Evolutionary conservation across 2,888 invertebrate species (phyloP).

Genomic region (Patella ulyssiponensis): DNA sequence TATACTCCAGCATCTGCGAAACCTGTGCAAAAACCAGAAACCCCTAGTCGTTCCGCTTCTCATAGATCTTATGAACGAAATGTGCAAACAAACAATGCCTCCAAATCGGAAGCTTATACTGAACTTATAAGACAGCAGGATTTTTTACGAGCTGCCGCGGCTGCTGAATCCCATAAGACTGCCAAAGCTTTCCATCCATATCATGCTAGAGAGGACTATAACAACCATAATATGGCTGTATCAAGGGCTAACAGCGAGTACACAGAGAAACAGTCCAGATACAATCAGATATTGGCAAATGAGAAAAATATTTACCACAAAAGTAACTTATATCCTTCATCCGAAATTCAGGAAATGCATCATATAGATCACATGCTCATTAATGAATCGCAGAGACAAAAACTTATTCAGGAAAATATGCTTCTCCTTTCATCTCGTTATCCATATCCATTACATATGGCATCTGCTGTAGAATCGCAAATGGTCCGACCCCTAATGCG

Average conservation of each 20-base stretch:
- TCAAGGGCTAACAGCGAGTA: not conserved
- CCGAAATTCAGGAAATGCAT: not conserved
- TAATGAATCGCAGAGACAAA: not conserved
- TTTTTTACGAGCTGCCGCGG: not conserved
- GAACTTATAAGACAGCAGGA: not conserved
- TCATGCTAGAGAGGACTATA: not conserved
- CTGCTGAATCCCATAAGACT: not conserved
- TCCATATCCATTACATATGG: not conserved
- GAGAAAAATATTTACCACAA: not conserved
- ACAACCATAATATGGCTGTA: not conserved
- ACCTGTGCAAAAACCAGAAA: not conserved
- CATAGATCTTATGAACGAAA: not conserved
- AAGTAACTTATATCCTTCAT: not conserved
- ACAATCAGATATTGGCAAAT: not conserved
- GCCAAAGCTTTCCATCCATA: not conserved
- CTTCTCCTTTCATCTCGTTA: not conserved
- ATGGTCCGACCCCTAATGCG: not conserved
- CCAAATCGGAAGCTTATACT: not conserved
- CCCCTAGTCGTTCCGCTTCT: not conserved
- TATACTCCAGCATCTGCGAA: conserved; percentile 7
- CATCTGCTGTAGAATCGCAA: not conserved
- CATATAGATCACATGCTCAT: not conserved
- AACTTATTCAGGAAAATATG: not conserved
- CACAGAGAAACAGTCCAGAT: not conserved
- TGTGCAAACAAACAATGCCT: not conserved